Evolutionary conservation across 2,888 invertebrate genomes (phyloP).

Genomic region (Idaea straminata): DNA sequence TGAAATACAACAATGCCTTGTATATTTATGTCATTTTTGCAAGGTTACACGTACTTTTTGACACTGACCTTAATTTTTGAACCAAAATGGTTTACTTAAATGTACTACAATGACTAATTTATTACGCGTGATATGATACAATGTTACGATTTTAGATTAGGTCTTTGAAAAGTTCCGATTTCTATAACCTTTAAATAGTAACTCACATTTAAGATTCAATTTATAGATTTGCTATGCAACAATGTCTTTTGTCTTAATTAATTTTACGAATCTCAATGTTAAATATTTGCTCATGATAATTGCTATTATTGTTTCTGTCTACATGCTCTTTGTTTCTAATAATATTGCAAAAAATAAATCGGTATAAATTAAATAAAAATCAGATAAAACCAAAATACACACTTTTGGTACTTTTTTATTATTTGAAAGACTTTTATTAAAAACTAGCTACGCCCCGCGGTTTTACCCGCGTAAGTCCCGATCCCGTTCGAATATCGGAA

Average conservation of each 20-base stretch:
- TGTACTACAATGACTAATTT: neutral
- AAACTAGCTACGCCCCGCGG: too few relatives aligned
- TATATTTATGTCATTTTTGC: neutral
- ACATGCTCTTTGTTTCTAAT: too few relatives aligned
- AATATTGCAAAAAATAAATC: too few relatives aligned
- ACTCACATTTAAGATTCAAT: neutral
- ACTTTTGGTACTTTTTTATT: too few relatives aligned
- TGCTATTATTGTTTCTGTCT: too few relatives aligned
- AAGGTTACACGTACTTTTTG: constrained; percentile 4
- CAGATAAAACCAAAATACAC: too few relatives aligned
- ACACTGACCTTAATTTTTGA: neutral
- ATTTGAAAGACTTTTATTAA: too few relatives aligned
- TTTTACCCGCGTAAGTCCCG: too few relatives aligned
- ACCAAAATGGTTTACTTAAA: neutral
- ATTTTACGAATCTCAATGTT: neutral
- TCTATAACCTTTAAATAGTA: neutral
- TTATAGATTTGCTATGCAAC: neutral
- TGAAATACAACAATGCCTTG: neutral
- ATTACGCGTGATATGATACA: neutral
- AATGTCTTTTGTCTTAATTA: neutral
- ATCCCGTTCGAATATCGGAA: too few relatives aligned
- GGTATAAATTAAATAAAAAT: too few relatives aligned
- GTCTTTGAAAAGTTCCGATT: neutral
- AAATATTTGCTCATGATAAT: neutral
- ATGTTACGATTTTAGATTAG: neutral